Evolutionary conservation across 1,140 invertebrate genomes (phyloP).

Genomic region (Sitodiplosis mosellana): DNA sequence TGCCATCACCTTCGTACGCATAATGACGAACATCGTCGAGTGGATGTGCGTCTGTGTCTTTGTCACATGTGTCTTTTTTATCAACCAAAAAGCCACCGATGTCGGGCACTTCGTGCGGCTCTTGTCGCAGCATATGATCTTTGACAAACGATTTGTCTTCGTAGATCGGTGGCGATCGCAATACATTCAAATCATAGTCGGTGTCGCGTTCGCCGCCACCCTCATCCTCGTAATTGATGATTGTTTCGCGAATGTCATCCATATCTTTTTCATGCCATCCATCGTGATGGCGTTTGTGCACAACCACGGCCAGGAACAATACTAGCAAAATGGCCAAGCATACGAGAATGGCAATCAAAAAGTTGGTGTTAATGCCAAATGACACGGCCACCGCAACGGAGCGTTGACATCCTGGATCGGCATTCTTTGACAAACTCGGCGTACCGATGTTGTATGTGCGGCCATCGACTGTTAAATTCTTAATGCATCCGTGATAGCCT

Average conservation of each 20-base stretch:
- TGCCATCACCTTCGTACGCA: constrained; percentile 90
- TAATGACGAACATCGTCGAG: constrained; percentile 92
- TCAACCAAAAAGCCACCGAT: constrained; percentile 80
- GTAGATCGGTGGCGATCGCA: constrained; percentile 33
- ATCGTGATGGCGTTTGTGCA: constrained; percentile 65
- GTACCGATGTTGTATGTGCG: constrained; percentile 58
- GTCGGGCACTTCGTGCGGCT: constrained; percentile 43
- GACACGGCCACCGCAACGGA: constrained; percentile 50
- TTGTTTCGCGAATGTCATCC: constrained; percentile 91
- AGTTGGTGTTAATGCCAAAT: constrained; percentile 65
- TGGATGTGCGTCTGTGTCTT: constrained; percentile 75
- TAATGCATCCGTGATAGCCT: constrained; percentile 69
- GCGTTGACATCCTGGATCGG: constrained; percentile 46
- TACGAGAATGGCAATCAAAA: constrained; percentile 64
- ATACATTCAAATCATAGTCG: constrained; percentile 82
- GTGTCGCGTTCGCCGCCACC: constrained; percentile 91
- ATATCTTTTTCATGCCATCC: constrained; percentile 77
- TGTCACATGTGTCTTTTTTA: constrained; percentile 75
- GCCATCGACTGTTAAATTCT: constrained; percentile 64
- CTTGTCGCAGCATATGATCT: constrained; percentile 11
- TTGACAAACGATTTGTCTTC: constrained; percentile 22
- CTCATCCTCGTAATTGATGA: constrained; percentile 94
- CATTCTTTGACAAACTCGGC: constrained; percentile 45
- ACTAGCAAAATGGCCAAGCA: constrained; percentile 61
- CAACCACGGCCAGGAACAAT: constrained; percentile 67